Evolutionary conservation across 2,888 invertebrate species (phyloP), one percentile per base, ranked within the genome.

Genomic region (Catotricha subobsoleta): DNA sequence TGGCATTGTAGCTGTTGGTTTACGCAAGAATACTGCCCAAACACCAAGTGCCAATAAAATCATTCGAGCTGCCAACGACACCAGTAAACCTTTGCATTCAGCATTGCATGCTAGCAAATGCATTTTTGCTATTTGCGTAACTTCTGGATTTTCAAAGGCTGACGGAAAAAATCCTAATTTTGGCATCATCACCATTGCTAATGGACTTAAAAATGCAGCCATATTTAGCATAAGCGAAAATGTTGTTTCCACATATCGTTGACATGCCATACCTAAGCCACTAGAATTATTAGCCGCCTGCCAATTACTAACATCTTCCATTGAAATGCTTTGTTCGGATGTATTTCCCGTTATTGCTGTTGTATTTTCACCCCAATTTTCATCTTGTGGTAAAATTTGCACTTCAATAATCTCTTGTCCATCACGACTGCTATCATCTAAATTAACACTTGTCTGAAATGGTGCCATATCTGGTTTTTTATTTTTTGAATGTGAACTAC

Each of bases 341-440:
- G 94, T 94, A 54, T 92, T 92, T 9, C 92, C 94, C 0, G 95
- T 95, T 25, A 95, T 80, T 1, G 92, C 94, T 1, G 95, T 95
- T 1, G 94, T 94, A 54, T 90, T 94, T 61, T 95, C 95, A n/a
- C 90, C 92, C 95, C 95, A 95, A 60, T 92, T 92, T 55, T 95
- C 95, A 64, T 95, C 95, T 65, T 92, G 83, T 0, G 91, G 91
- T 43, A 94, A 65, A 49, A 94, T 92, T 66, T 94, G 92, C 28
- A 94, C 92, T 66, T 94, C 92, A 38, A 94, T 91, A 10, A 90
- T 82, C 64, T 91, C 90, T 56, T 87, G 87, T 0, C 84, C 84
- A 46, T 84, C 79, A 41, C 77, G 64, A 41, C 77, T 64, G 2
- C 69, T 68, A 49, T 79, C 81, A 48, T 83, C 83, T 44, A 84